Evolutionary conservation across 2,113 vertebrate genomes (phyloP).

Genomic region (Zootoca vivipara): DNA sequence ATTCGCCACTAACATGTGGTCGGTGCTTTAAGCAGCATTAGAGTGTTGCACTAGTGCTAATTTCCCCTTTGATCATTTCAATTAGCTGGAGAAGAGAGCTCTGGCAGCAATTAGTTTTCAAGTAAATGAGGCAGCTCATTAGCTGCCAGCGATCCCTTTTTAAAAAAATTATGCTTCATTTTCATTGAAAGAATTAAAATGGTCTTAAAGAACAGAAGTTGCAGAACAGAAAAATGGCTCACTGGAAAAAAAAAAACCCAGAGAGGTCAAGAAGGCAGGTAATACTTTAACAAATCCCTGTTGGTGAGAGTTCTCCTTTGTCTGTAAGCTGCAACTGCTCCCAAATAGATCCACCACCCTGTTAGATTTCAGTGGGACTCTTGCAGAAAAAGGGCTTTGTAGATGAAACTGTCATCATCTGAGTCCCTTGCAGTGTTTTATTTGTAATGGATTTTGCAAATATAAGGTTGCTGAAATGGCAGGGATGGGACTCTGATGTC

Average conservation of each 20-base stretch:
- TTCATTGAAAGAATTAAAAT: constrained; percentile 20
- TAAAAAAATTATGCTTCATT: constrained; percentile 27
- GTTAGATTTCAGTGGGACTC: not conserved
- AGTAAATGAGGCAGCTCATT: constrained; percentile 16
- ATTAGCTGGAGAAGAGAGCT: constrained; percentile 15
- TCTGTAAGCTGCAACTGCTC: not conserved
- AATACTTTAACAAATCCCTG: not conserved
- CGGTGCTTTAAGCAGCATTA: constrained; percentile 13
- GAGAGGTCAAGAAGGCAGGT: not conserved
- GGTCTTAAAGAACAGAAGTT: not conserved
- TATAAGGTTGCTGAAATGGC: not conserved
- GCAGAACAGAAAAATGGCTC: not conserved
- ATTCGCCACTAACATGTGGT: not conserved
- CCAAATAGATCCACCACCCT: not conserved
- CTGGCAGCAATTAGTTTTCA: constrained; percentile 38
- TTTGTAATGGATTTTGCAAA: not conserved
- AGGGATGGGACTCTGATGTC: not conserved
- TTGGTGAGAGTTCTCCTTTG: not conserved
- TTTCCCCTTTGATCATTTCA: constrained; percentile 30
- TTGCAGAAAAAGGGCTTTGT: not conserved
- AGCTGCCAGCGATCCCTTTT: not conserved
- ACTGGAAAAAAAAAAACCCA: not conserved
- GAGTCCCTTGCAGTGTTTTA: not conserved
- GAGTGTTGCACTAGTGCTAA: not conserved
- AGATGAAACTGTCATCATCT: not conserved